Conservation (phyloP, 2,797 vertebrate species). For the Thaleichthys pacificus region DNA sequence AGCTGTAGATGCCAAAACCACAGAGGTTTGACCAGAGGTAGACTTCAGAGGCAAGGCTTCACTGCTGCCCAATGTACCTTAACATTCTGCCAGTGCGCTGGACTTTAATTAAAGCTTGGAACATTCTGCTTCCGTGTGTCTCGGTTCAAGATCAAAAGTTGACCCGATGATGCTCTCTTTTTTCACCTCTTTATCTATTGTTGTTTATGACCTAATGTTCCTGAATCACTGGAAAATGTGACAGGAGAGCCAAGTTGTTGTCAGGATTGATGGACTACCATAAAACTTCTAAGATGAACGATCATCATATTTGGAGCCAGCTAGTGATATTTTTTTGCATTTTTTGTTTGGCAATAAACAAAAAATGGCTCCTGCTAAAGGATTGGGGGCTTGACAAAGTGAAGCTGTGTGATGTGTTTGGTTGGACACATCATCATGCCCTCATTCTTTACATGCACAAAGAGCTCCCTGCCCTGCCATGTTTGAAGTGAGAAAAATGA, state of each 20-base stretch:
- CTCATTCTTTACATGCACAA: slow-evolving; percentile 21
- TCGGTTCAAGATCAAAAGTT: slow-evolving; percentile 57
- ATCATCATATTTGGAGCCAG: too few species aligned
- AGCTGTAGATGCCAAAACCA: neutral
- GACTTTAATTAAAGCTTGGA: slow-evolving; percentile 33
- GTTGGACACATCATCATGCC: slow-evolving; percentile 27
- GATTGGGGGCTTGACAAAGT: slow-evolving; percentile 21
- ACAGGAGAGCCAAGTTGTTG: neutral
- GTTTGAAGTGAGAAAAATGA: slow-evolving; percentile 14
- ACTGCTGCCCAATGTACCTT: slow-evolving; percentile 23
- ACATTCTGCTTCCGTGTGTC: slow-evolving; percentile 14
- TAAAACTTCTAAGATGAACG: neutral
- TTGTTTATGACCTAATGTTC: neutral
- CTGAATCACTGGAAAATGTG: slow-evolving; percentile 6
- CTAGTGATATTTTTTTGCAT: too few species aligned
- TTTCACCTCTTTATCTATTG: slow-evolving; percentile 1
- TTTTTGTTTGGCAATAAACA: neutral
- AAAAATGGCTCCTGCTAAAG: slow-evolving; percentile 17
- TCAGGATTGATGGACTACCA: neutral
- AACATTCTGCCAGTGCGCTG: slow-evolving; percentile 33
- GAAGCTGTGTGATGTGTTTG: slow-evolving; percentile 3
- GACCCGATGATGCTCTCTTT: slow-evolving; percentile 34
- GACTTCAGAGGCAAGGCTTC: slow-evolving; percentile 20
- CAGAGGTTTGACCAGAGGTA: slow-evolving; percentile 16
- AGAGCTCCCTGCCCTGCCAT: slow-evolving; percentile 3